Conservation (phyloP, 2,797 vertebrate genomes). For the Smutsia gigantea region DNA sequence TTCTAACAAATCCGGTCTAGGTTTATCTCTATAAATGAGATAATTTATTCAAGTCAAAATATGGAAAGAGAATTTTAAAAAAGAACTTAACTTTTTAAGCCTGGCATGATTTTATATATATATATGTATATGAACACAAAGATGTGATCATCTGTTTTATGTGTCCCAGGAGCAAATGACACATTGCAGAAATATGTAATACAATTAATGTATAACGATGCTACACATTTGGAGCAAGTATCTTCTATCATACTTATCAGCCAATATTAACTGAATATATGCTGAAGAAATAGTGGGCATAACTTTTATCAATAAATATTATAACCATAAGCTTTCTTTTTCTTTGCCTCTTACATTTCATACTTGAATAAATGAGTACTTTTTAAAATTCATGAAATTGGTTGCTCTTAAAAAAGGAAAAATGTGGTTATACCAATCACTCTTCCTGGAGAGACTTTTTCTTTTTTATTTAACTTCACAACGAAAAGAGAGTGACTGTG, state of each 20-base stretch:
- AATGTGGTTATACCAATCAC: background rate
- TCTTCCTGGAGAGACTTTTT: background rate
- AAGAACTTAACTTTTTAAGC: background rate
- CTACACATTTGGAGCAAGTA: background rate
- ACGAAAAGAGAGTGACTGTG: constrained; percentile 19
- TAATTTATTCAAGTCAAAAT: background rate
- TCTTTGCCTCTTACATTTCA: background rate
- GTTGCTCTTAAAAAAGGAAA: constrained; percentile 22
- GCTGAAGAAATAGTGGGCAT: background rate
- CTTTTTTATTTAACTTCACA: constrained; percentile 18
- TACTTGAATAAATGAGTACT: background rate
- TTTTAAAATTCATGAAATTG: constrained; percentile 37
- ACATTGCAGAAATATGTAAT: background rate
- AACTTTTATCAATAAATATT: background rate
- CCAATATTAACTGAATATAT: background rate
- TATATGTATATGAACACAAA: background rate
- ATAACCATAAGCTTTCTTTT: background rate
- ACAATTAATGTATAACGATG: background rate
- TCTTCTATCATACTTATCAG: background rate
- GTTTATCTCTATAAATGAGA: background rate
- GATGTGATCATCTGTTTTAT: background rate
- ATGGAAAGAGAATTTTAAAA: background rate
- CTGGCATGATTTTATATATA: background rate
- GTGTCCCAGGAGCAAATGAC: background rate
- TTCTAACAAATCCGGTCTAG: background rate